phyloP scores from a whole-genome alignment of 2,888 invertebrate species.

The Chrysolina haemoptera region DNA sequence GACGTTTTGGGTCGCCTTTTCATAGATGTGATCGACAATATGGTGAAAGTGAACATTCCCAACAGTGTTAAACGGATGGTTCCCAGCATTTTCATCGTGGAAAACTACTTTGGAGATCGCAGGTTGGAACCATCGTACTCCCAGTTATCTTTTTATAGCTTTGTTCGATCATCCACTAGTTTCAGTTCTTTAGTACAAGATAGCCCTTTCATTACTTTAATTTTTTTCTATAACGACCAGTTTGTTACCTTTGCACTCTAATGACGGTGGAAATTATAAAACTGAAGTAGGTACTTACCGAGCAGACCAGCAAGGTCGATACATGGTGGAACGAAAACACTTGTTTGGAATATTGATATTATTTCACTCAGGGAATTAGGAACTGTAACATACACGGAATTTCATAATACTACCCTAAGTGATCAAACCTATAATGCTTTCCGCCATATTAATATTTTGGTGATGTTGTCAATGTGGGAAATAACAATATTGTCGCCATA shows the following conservation, averaged over 20 bases:
- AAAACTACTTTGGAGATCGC: conserved; percentile 50
- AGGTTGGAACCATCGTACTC: conserved; percentile 37
- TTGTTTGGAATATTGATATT: too few species aligned
- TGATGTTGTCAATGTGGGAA: too few species aligned
- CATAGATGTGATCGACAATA: conserved; percentile 28
- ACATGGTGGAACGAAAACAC: background rate
- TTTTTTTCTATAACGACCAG: background rate
- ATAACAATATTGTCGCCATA: too few species aligned
- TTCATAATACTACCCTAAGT: too few species aligned
- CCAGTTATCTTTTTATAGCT: background rate
- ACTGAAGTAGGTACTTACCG: background rate
- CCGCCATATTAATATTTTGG: too few species aligned
- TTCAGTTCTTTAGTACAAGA: background rate
- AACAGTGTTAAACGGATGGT: conserved; percentile 46
- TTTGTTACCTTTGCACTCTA: conserved; percentile 5
- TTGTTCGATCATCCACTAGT: background rate
- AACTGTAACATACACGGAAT: too few species aligned
- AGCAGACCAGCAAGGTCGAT: background rate
- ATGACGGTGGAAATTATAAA: background rate
- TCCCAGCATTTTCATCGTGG: conserved; percentile 52
- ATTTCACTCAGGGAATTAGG: too few species aligned
- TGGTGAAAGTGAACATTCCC: conserved; percentile 50
- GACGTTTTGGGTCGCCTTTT: background rate
- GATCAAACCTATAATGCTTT: too few species aligned
- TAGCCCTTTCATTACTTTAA: background rate